Percentiles rank a stretch among this genome's conserved stretches.
Conservation (phyloP, 2,888 invertebrate genomes). For the Rhogogaster chlorosoma region DNA sequence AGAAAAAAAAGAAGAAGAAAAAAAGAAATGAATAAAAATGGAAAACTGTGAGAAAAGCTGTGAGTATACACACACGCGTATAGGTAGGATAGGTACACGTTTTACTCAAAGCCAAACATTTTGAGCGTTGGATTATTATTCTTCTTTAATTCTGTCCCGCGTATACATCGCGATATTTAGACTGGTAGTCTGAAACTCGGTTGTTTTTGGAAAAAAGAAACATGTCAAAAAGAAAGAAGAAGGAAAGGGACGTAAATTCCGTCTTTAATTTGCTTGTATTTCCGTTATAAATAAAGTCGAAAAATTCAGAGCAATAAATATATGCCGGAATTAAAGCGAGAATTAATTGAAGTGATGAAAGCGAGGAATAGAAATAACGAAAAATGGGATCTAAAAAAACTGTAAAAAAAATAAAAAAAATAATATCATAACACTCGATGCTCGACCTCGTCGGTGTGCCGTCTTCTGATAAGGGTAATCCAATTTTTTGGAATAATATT, state of each 20-base stretch:
- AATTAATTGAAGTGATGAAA: neutral
- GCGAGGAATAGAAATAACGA: neutral
- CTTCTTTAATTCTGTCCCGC: neutral
- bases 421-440: conserved; percentile 10
- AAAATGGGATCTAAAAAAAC: neutral
- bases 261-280: neutral
- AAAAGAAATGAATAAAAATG: neutral
- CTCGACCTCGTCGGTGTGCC: conserved; percentile 60
- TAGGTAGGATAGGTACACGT: neutral
- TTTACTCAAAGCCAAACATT: neutral
- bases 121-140: neutral
- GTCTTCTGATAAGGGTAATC: conserved; percentile 74
- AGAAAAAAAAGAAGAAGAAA: neutral
- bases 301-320: neutral
- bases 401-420: neutral
- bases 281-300: neutral
- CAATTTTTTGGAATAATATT: conserved; percentile 77
- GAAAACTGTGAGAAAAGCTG: neutral
- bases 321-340: neutral
- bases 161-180: conserved; percentile 10
- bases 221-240: neutral
- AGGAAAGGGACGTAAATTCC: no score
- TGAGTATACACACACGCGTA: neutral
- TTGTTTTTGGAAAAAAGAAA: neutral
- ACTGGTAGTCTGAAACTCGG: neutral